Evolutionary conservation across 2,797 vertebrate species (phyloP), one percentile per base, ranked within the genome.

Genomic region (Cyclopterus lumpus): DNA sequence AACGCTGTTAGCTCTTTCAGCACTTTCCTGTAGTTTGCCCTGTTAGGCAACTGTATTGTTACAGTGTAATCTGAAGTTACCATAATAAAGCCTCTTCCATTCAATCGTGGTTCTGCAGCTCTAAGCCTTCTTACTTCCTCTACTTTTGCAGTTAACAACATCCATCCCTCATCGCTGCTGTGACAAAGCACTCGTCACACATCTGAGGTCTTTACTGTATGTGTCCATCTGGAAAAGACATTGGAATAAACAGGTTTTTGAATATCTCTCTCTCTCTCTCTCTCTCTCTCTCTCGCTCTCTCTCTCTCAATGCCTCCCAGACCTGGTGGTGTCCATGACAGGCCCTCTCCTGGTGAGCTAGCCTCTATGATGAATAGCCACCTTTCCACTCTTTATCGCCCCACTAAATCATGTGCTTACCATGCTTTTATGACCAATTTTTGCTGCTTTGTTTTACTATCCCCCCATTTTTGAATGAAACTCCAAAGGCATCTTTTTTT

Each of bases 361-460:
- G 88, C 85, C 80, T 86, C 81, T 62, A 87, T 95, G 95, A 95
- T 95, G 86, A 95, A 95, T 93, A 92, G 78, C 93, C 90, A 94
- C 91, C 93, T 93, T 89, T 94, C 93, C 86, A 72, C 87, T 95
- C 89, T 95, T 95, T 95, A 95, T 95, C 94, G 92, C 89, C 88
- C 80, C 88, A 94, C 94, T 95, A 95, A 95, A 95, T 95, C 95
- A 95, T 91, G 88, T 61, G 87, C 92, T 93, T 95, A 92, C 92
- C 89, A 92, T 88, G 93, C 93, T 93, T 95, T 95, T 94, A 95
- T 93, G 94, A 94, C 90, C 93, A 90, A 88, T 94, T 94, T 93
- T 91, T 94, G 91, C 89, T 87, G 88, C 90, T 94, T 95, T 95
- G 88, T 93, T 93, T 94, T 85, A 83, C 75, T 79, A 70, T 46